These are phyloP conservation scores for Endotricha flammealis DNA, from an alignment of 2,888 invertebrate genomes.

Conservation along the genomic window DNA sequence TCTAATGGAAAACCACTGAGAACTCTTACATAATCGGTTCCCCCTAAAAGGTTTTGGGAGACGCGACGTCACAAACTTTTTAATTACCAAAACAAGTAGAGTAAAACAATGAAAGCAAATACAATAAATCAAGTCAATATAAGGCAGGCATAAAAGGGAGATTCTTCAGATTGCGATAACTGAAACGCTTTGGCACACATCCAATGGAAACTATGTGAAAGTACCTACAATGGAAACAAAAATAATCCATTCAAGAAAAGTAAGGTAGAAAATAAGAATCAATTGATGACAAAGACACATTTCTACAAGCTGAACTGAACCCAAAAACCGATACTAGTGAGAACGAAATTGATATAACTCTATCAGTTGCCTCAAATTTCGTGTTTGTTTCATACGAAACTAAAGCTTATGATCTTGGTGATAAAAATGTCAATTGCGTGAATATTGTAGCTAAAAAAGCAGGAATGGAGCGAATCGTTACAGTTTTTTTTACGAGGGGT, in stretches of 20 bases:
- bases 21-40: no score
- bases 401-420: constrained; percentile 13
- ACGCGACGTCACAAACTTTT: constrained; percentile 5
- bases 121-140: constrained; percentile 22
- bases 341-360: constrained; percentile 5
- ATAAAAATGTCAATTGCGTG: constrained; percentile 30
- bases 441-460: constrained; percentile 22
- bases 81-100: constrained; percentile 11
- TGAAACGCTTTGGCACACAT: constrained; percentile 55
- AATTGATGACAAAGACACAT: constrained; percentile 37
- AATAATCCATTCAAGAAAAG: constrained; percentile 69
- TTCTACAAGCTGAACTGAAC: constrained; percentile 25
- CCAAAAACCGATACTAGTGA: constrained; percentile 3
- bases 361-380: constrained; percentile 4
- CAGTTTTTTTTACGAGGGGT: constrained; percentile 50
- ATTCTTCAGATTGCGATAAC: constrained; percentile 38
- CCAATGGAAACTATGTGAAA: constrained; percentile 54
- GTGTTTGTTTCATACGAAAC: constrained; percentile 14
- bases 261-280: constrained; percentile 51
- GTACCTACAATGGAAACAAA: constrained; percentile 57
- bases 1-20: no score
- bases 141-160: constrained; percentile 27
- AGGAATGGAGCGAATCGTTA: constrained; percentile 36
- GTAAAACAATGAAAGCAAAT: constrained; percentile 13
- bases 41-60: neutral